Percentiles rank a stretch among this genome's conserved stretches.
phyloP scores from a whole-genome alignment of 2,797 vertebrate species.

The Danionella dracula region DNA sequence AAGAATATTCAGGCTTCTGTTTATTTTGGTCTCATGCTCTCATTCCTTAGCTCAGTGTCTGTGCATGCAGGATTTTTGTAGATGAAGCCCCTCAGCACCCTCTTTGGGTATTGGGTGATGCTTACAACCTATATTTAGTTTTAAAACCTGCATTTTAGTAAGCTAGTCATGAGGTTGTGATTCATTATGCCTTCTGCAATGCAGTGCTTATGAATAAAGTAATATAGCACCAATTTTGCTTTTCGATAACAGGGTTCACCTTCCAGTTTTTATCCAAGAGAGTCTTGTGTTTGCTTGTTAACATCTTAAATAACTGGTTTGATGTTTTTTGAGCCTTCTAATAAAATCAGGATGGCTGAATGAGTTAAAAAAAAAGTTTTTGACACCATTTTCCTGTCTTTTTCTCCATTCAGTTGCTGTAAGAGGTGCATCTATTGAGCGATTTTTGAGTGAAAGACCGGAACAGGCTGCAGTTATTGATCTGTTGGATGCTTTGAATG shows the following conservation, averaged over 20 bases:
- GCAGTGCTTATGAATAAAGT: no score
- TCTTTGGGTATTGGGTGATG: slow-evolving; percentile 41
- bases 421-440: slow-evolving; percentile 65
- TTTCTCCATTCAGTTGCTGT: slow-evolving; percentile 54
- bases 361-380: no score
- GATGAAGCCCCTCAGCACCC: slow-evolving; percentile 32
- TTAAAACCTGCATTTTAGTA: slow-evolving; percentile 20
- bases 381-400: slow-evolving; percentile 4
- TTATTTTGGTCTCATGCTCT: slow-evolving; percentile 78
- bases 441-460: slow-evolving; percentile 60
- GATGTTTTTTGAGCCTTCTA: no score
- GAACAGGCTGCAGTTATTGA: slow-evolving; percentile 64
- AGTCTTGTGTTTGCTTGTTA: no score
- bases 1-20: slow-evolving; percentile 69
- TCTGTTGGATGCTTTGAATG: slow-evolving; percentile 56
- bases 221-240: no score
- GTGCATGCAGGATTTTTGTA: slow-evolving; percentile 55
- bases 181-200: no score
- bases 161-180: no score
- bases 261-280: no score
- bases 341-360: background rate
- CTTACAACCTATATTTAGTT: slow-evolving; percentile 32
- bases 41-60: slow-evolving; percentile 72
- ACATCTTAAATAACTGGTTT: no score
- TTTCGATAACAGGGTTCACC: no score